Percentiles rank a stretch among this genome's conserved stretches.
These are phyloP conservation scores for Hybognathus amarus DNA, from an alignment of 2,797 vertebrate species.

Conservation along the genomic window DNA sequence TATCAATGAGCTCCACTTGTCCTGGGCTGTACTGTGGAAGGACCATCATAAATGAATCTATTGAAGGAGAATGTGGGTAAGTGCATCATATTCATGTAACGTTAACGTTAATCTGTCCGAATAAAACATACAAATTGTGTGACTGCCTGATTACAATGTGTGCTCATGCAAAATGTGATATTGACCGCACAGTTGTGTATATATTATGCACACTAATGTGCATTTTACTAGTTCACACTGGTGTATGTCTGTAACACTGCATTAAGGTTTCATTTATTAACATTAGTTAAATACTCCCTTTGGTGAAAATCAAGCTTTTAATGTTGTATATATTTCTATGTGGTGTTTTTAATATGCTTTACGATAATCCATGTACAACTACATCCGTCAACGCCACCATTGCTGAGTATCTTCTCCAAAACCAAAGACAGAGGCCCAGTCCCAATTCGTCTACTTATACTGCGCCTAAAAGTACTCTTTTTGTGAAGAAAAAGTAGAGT, in stretches of 20 bases:
- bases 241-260: not conserved
- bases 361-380: no score
- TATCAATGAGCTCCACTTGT: slow-evolving; percentile 89
- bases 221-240: not conserved
- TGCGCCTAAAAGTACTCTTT: no score
- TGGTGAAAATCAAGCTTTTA: no score
- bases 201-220: not conserved
- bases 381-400: no score
- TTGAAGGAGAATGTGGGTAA: slow-evolving; percentile 93
- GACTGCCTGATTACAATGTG: not conserved
- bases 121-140: not conserved
- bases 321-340: no score
- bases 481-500: no score
- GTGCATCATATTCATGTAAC: slow-evolving; percentile 57
- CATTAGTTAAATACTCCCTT: no score
- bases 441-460: no score
- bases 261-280: not conserved
- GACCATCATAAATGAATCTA: slow-evolving; percentile 78
- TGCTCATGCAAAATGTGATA: not conserved
- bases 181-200: not conserved
- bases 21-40: slow-evolving; percentile 95
- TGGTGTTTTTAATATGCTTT: no score
- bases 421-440: no score
- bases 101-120: not conserved
- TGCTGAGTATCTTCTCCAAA: no score